phyloP scores from a whole-genome alignment of 2,797 vertebrate genomes.

The Rhinoraja longicauda region DNA sequence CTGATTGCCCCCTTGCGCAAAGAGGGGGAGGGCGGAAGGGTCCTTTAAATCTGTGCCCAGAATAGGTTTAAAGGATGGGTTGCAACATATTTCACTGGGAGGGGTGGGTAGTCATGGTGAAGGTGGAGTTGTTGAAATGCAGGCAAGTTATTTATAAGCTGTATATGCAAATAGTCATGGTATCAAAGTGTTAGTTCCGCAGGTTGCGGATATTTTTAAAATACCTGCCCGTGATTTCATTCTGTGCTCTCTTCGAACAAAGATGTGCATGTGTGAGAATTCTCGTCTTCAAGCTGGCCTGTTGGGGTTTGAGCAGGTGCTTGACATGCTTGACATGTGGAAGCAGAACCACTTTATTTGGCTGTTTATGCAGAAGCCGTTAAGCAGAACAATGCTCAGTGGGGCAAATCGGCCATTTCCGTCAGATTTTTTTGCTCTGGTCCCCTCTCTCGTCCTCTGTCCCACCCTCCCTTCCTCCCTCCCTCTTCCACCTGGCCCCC shows the following conservation, averaged over 20 bases:
- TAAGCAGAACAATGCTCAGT: not conserved
- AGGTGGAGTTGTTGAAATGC: not conserved
- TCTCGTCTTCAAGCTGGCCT: not conserved
- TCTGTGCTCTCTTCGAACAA: not conserved
- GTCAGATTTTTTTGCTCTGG: not conserved
- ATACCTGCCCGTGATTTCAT: not conserved
- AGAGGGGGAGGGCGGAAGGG: not conserved
- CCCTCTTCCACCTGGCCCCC: not conserved
- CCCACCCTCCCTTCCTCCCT: not conserved
- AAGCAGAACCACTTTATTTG: constrained; percentile 23
- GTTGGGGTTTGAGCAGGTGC: constrained; percentile 20
- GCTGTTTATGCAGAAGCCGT: constrained; percentile 1
- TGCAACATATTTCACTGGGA: not conserved
- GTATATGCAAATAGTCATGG: not conserved
- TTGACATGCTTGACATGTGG: constrained; percentile 31
- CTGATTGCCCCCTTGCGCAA: not conserved
- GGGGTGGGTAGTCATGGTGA: not conserved
- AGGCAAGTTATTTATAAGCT: not conserved
- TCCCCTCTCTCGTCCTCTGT: not conserved
- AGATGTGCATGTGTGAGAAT: not conserved
- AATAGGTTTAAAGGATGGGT: not conserved
- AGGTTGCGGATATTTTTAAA: not conserved
- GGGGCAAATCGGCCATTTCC: not conserved
- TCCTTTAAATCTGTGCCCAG: not conserved
- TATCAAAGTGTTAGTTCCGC: not conserved